Evolutionary conservation across 1,140 invertebrate genomes (phyloP).

Genomic region (Tetramorium alpestre): DNA sequence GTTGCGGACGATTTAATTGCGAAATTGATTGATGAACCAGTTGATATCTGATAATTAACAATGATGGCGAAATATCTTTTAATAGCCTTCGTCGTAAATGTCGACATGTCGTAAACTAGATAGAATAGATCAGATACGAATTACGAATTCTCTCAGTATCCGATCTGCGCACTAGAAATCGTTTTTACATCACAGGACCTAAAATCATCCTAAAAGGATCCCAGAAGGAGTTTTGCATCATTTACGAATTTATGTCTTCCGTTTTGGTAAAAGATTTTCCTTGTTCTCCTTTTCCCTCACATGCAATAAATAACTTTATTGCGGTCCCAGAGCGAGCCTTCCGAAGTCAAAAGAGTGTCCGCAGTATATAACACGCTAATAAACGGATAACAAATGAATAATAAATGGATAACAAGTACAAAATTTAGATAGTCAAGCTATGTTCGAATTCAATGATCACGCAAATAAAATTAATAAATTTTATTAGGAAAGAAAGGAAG

Average conservation of each 20-base stretch:
- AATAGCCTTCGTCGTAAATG: not conserved
- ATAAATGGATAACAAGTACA: not conserved
- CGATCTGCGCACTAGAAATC: not conserved
- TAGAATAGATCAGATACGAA: not conserved
- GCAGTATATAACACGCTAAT: not conserved
- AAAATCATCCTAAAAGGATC: not conserved
- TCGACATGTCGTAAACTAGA: not conserved
- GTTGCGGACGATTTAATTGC: not conserved
- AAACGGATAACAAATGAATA: not conserved
- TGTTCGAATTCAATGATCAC: not conserved
- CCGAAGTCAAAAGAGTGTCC: not conserved
- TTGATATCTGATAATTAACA: not conserved
- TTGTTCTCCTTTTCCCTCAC: conserved; percentile 1
- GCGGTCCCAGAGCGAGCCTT: not conserved
- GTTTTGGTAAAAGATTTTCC: not conserved
- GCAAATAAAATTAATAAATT: not conserved
- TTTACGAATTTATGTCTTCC: conserved; percentile 6
- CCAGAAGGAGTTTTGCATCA: not conserved
- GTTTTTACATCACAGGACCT: not conserved
- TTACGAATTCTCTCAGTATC: not conserved
- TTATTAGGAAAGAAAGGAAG: not conserved
- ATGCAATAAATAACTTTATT: conserved; percentile 11
- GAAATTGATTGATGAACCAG: not conserved
- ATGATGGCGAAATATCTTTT: not conserved
- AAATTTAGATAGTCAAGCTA: not conserved